Percentiles rank a stretch among this genome's conserved stretches.
Evolutionary conservation across 2,797 vertebrate genomes (phyloP).

Genomic region (Lagodon rhomboides): DNA sequence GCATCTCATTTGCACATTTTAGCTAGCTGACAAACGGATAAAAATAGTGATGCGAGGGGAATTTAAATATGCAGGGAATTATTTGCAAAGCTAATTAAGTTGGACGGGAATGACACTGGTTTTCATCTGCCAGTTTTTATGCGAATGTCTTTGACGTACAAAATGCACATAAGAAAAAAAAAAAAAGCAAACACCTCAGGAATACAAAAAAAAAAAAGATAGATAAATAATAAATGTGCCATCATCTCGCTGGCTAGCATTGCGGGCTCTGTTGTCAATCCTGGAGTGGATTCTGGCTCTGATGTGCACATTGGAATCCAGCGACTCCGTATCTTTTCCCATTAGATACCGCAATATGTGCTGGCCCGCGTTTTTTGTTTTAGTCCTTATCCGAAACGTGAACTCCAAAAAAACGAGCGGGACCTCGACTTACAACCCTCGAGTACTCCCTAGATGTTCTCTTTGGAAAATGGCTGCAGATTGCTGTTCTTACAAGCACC

Average conservation of each 20-base stretch:
- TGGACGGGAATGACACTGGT: constrained; percentile 51
- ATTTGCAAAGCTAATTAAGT: constrained; percentile 73
- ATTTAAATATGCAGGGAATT: constrained; percentile 63
- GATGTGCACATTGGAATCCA: constrained; percentile 39
- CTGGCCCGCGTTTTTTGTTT: constrained; percentile 55
- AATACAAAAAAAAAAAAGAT: constrained; percentile 43
- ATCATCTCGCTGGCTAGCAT: constrained; percentile 44
- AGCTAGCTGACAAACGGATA: constrained; percentile 61
- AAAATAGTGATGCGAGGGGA: constrained; percentile 63
- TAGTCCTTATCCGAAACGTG: constrained; percentile 58
- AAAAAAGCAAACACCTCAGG: constrained; percentile 49
- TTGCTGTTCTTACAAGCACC: constrained; percentile 80
- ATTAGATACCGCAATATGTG: constrained; percentile 62
- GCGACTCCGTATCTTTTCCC: constrained; percentile 51
- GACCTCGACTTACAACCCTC: constrained; percentile 59
- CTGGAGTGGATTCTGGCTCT: constrained; percentile 60
- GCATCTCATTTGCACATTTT: constrained; percentile 77
- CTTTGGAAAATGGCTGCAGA: constrained; percentile 74
- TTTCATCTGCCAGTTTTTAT: constrained; percentile 58
- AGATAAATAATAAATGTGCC: constrained; percentile 60
- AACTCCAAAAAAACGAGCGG: constrained; percentile 51
- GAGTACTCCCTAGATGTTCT: constrained; percentile 67
- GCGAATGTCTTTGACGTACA: constrained; percentile 48
- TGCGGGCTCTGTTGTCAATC: constrained; percentile 56
- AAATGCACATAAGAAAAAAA: constrained; percentile 59